Conservation (phyloP, 2,797 vertebrate species). For the Limnodromus scolopaceus region DNA sequence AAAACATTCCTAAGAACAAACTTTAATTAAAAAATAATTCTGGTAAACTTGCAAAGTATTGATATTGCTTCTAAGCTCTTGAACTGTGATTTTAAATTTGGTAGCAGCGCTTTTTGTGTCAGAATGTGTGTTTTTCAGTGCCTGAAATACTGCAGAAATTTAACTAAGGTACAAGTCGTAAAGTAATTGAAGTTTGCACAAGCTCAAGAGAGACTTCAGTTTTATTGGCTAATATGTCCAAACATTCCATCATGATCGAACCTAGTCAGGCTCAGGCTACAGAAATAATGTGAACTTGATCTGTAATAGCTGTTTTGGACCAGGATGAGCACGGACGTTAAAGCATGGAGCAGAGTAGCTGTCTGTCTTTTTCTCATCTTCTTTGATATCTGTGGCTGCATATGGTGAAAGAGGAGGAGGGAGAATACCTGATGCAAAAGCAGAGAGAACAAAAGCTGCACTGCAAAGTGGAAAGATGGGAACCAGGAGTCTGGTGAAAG, state of each 20-base stretch:
- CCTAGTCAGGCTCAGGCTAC: not conserved
- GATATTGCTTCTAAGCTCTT: not conserved
- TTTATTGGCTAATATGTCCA: not conserved
- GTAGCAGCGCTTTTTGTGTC: not conserved
- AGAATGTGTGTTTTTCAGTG: not conserved
- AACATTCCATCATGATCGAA: not conserved
- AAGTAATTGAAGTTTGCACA: not conserved
- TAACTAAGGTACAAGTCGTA: not conserved
- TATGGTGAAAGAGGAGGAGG: not conserved
- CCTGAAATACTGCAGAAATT: not conserved
- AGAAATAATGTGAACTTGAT: not conserved
- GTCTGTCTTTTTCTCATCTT: not conserved
- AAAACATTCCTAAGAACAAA: not conserved
- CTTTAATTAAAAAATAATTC: not conserved
- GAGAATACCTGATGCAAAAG: not conserved
- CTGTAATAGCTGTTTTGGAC: not conserved
- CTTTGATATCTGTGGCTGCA: not conserved
- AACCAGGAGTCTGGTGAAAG: not conserved
- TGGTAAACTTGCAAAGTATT: not conserved
- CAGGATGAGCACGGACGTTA: not conserved
- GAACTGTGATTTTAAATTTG: not conserved
- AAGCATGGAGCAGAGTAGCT: not conserved
- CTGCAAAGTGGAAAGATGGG: not conserved
- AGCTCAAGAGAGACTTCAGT: not conserved
- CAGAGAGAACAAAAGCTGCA: not conserved